These are phyloP conservation scores for Tachyglossus aculeatus DNA, from an alignment of 2,797 vertebrate genomes.

Conservation along the genomic window DNA sequence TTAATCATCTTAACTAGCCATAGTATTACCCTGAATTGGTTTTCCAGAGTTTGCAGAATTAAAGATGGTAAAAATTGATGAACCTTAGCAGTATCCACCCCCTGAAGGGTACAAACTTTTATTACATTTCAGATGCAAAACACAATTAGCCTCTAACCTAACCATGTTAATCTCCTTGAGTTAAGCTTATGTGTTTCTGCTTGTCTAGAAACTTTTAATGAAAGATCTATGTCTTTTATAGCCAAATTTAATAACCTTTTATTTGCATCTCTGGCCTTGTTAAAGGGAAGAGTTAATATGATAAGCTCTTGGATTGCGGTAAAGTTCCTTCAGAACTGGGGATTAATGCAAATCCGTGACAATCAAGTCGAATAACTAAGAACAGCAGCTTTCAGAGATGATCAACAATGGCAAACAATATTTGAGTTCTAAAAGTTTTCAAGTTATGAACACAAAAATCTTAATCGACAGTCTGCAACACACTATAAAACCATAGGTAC, in stretches of 20 bases:
- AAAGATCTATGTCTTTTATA: conserved; percentile 60
- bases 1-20: conserved; percentile 65
- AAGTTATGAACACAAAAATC: conserved; percentile 29
- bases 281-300: conserved; percentile 27
- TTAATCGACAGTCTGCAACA: no score
- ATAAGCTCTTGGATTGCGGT: conserved; percentile 34
- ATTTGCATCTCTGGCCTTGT: conserved; percentile 44
- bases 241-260: conserved; percentile 46
- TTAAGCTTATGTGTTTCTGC: conserved; percentile 48
- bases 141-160: conserved; percentile 58
- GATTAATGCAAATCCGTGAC: conserved; percentile 9
- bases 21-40: conserved; percentile 62
- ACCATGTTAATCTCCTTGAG: conserved; percentile 51
- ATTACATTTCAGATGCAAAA: conserved; percentile 56
- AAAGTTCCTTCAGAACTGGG: conserved; percentile 22
- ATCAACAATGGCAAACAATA: conserved; percentile 5
- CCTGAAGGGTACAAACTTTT: conserved; percentile 44
- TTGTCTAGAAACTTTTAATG: conserved; percentile 55
- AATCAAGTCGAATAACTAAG: background rate
- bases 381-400: background rate
- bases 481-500: background rate
- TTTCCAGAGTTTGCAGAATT: conserved; percentile 62
- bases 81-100: conserved; percentile 31
- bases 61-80: conserved; percentile 68
- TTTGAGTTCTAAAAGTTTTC: conserved; percentile 10